Evolutionary conservation across 2,888 invertebrate genomes (phyloP), one percentile per base, ranked within the genome.

Genomic region (Thecocarcelia acutangulata): DNA sequence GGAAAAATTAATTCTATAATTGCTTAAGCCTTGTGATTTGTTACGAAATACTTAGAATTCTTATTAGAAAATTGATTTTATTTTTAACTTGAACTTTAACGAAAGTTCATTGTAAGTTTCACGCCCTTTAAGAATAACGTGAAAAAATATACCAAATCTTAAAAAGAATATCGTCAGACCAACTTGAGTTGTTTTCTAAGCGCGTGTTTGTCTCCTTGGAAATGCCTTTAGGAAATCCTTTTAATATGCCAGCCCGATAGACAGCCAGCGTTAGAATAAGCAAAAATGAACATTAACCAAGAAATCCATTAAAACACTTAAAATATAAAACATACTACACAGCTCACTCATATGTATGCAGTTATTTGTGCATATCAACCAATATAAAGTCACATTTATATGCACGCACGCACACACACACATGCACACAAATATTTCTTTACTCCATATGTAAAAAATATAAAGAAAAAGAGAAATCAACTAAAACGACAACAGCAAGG

Each of bases 251-350:
- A 50, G 42, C 21, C 21, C 56, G 46, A 40, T 9, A 54, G 17
- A 40, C 74, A 64, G 56, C 19, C 64, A 48, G 48, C 59, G 33
- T 33, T 54, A n/a, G 44, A 52, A 64, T 44, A 66, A 69, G 63
- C 44, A 66, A 69, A 64, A 58, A 42, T 72, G 76, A 73, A 69
- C 73, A 76, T 66, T 80, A 80, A 83, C 72, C 73, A 80, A 79
- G 83, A 79, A 83, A 82, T 81, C 81, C 83, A 83, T 83, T 82
- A 81, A 83, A 83, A 82, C 81, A 79, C 81, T 82, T 82, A 70
- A 75, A 82, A 76, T 37, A 72, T 56, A 61, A 59, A 42, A 33
- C 33, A 33, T 8, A 33, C 33, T 33, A 3, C 9, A 8, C 33
- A 33, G 33, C 33, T 33, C 48, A 24, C n/a, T 37, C 8, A 2